phyloP scores from a whole-genome alignment of 2,888 invertebrate genomes.

The Acanthococcus lagerstroemiae region DNA sequence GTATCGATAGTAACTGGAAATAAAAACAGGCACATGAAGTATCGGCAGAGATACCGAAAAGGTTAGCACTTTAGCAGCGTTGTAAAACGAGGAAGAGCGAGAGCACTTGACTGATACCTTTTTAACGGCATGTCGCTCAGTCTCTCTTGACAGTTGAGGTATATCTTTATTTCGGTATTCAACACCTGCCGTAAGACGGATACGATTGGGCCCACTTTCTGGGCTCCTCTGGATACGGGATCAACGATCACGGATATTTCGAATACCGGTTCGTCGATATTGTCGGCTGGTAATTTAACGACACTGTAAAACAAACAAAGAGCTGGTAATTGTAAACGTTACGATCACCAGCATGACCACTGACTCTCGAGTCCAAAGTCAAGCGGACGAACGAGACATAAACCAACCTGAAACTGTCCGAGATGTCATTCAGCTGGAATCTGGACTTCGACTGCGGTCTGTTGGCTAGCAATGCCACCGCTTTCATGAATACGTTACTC shows the following conservation, averaged over 20 bases:
- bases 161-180: slow-evolving; percentile 80
- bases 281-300: slow-evolving; percentile 45
- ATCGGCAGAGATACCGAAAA: no score
- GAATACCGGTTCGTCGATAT: slow-evolving; percentile 54
- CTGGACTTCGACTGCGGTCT: slow-evolving; percentile 60
- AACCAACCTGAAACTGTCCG: slow-evolving; percentile 48
- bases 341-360: no score
- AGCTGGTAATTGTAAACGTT: no score
- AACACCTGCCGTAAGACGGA: slow-evolving; percentile 71
- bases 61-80: no score
- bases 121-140: slow-evolving; percentile 98
- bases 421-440: slow-evolving; percentile 56
- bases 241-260: slow-evolving; percentile 78
- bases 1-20: slow-evolving; percentile 83
- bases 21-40: no score
- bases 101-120: no score
- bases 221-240: slow-evolving; percentile 87
- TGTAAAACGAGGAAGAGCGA: slow-evolving; percentile 42
- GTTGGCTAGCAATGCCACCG: slow-evolving; percentile 65
- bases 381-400: slow-evolving; percentile 30
- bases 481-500: slow-evolving; percentile 66
- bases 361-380: background rate
- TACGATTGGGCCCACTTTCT: slow-evolving; percentile 78
- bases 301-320: slow-evolving; percentile 44
- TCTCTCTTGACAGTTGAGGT: slow-evolving; percentile 87